A percentile compares a stretch with the other conserved stretches of the same genome.
These are phyloP conservation scores for Oriolus oriolus DNA, from an alignment of 2,113 vertebrate species.

Conservation along the genomic window DNA sequence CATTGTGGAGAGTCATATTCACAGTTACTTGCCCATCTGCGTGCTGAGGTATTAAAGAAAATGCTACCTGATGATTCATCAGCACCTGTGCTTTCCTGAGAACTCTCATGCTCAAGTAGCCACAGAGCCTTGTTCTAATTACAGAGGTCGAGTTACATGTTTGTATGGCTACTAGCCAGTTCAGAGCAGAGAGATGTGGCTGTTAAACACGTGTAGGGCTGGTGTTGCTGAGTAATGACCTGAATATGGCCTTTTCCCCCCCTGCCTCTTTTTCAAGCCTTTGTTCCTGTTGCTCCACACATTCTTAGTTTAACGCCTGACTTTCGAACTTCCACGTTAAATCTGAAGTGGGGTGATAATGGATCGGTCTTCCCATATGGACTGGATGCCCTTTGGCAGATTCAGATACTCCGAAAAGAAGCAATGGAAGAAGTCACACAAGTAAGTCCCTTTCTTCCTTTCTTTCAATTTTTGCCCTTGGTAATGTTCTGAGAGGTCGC, in stretches of 20 bases:
- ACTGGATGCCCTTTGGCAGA: constrained; percentile 64
- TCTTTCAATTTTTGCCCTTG: background rate
- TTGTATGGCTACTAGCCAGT: background rate
- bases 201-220: background rate
- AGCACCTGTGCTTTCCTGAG: constrained; percentile 22
- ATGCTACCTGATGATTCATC: constrained; percentile 4
- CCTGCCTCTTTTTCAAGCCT: constrained; percentile 29
- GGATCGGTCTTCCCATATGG: constrained; percentile 37
- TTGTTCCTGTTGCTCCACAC: constrained; percentile 64
- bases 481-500: background rate
- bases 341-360: constrained; percentile 68
- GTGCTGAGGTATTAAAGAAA: background rate
- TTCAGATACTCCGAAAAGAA: constrained; percentile 69
- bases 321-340: constrained; percentile 53
- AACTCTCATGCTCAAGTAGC: constrained; percentile 2
- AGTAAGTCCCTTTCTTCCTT: constrained; percentile 58
- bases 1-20: background rate
- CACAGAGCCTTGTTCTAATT: background rate
- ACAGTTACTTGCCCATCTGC: background rate
- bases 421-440: constrained; percentile 46
- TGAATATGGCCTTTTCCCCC: background rate
- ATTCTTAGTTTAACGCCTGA: constrained; percentile 66
- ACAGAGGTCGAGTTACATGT: background rate
- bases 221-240: background rate
- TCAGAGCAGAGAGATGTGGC: background rate